These are phyloP conservation scores for Neoitamus cyanurus DNA, from an alignment of 2,888 invertebrate genomes.

Conservation along the genomic window DNA sequence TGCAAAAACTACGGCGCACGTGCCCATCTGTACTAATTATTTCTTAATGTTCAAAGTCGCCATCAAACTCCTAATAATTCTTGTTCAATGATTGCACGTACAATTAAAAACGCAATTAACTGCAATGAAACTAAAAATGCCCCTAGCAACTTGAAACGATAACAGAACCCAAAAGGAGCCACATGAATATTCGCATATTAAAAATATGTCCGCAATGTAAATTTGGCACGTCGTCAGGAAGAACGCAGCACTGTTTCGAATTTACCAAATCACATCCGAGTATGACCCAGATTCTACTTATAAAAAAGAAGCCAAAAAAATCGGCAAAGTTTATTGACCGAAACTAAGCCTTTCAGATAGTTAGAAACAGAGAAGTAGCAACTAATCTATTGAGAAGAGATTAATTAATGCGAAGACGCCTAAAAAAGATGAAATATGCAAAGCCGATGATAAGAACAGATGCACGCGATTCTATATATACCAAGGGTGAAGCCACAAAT, in stretches of 20 bases:
- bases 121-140: neutral
- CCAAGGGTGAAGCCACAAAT: neutral
- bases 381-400: neutral
- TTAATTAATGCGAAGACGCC: slow-evolving; percentile 3
- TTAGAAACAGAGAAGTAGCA: neutral
- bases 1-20: too few species aligned
- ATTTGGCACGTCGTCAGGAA: too few species aligned
- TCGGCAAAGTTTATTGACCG: neutral
- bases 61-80: neutral
- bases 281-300: neutral
- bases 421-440: neutral
- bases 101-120: neutral
- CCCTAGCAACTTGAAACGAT: too few species aligned
- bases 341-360: neutral
- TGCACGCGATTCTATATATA: slow-evolving; percentile 2
- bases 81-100: neutral
- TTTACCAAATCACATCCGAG: neutral
- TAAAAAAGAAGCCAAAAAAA: neutral
- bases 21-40: too few species aligned
- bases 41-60: too few species aligned
- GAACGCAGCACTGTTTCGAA: neutral
- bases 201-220: too few species aligned
- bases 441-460: neutral
- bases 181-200: too few species aligned
- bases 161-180: too few species aligned